phyloP scores from a whole-genome alignment of 2,113 vertebrate genomes.

The Falcunculus frontatus region DNA sequence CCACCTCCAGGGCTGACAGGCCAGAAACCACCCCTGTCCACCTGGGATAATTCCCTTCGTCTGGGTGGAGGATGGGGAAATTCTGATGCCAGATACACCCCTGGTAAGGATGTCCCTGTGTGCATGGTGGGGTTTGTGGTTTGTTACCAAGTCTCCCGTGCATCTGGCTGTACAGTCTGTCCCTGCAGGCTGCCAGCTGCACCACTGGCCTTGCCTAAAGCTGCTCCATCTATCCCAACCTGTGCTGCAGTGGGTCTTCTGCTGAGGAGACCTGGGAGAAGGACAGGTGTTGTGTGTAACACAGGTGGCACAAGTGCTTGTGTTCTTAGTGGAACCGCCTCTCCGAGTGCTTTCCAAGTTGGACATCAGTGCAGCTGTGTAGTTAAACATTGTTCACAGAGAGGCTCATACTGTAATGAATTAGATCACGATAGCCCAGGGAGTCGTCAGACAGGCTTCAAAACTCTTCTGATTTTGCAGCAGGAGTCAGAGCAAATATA shows the following conservation, averaged over 20 bases:
- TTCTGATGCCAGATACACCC: constrained; percentile 92
- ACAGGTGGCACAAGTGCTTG: accelerated
- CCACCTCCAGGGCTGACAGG: constrained; percentile 95
- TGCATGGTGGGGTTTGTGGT: neutral
- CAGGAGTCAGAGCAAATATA: neutral
- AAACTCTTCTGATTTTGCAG: neutral
- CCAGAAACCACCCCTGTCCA: constrained; percentile 89
- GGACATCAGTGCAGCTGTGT: neutral
- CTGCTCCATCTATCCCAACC: accelerated
- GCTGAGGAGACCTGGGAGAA: neutral
- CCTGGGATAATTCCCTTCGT: constrained; percentile 90
- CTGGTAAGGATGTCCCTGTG: constrained; percentile 76
- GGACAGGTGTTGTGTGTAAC: accelerated
- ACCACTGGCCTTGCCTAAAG: neutral
- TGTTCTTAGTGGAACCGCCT: neutral
- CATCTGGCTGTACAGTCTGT: neutral
- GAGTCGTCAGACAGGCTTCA: neutral
- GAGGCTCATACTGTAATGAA: neutral
- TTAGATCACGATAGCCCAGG: neutral
- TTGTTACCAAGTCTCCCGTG: neutral
- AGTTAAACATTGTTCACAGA: neutral
- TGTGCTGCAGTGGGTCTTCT: neutral
- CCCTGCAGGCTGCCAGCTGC: neutral
- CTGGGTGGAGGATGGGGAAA: constrained; percentile 86
- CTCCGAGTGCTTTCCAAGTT: accelerated